Base-by-base conservation (phyloP, 2,113 vertebrate species). In the Neogale vison region DNA sequence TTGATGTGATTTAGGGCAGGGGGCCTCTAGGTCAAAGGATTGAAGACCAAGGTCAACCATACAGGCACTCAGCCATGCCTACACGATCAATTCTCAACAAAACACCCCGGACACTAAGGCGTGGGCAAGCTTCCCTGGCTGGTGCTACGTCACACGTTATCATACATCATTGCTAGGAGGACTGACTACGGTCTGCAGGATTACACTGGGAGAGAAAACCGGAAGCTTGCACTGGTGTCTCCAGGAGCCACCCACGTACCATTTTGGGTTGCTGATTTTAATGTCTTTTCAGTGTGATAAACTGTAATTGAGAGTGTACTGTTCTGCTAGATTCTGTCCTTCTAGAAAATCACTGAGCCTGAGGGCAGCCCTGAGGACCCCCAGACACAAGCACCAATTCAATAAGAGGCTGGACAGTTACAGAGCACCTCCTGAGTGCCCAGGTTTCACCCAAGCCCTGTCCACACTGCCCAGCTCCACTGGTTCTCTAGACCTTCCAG, bases 171-270 rank as follows among this genome's bases (percentile, higher is more conserved):
- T 26, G 63, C 90, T 3, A 39, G 39, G 34, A 67, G 55, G 9
- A 3, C 13, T 4, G 0, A 23, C 45, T 1, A 2, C 65, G 15
- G 17, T 9, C 21, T 2, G 29, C n/a, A 36, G 0, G 0, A 11
- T 8, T 17, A 31, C 12, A 0, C 88, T 0, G 9, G 34, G 26
- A 8, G 14, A 15, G 39, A 24, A 2, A 9, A 10, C 18, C 0
- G 0, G 67, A 36, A 42, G 50, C 69, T 23, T 0, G 2, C 6
- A 6, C 29, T 3, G 7, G 10, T 1, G 5, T 6, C n/a, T 45
- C 65, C 67, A 0, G 4, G 55, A 6, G 11, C 23, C 8, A 50
- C 31, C 18, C 50, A 2, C 0, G 24, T 8, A 5, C 45, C 45
- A 2, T 26, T 21, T 20, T 4, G 52, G 3, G 14, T 24, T 20